Evolutionary conservation across 2,113 vertebrate genomes (phyloP).

Genomic region (Oryzias melastigma): DNA sequence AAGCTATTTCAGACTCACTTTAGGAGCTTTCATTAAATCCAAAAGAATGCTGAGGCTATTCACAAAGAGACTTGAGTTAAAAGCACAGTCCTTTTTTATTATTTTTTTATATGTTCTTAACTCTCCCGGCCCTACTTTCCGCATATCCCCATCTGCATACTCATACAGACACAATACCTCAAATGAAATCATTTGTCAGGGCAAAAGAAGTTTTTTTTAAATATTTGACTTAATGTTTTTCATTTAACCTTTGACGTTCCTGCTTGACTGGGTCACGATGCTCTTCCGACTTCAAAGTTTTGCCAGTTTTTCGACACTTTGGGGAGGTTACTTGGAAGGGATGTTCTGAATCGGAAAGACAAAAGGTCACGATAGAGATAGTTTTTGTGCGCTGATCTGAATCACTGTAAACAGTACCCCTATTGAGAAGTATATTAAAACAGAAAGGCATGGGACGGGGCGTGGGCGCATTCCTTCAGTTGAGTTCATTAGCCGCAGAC

Average conservation of each 20-base stretch:
- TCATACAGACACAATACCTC: conserved; percentile 55
- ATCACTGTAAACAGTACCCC: conserved; percentile 55
- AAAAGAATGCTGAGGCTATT: conserved; percentile 71
- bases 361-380: too few species aligned
- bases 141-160: conserved; percentile 28
- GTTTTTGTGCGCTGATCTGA: conserved; percentile 15
- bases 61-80: conserved; percentile 57
- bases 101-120: conserved; percentile 50
- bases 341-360: too few species aligned
- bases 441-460: conserved; percentile 40
- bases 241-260: conserved; percentile 26
- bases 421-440: conserved; percentile 60
- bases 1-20: conserved; percentile 74
- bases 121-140: conserved; percentile 20
- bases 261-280: conserved; percentile 40
- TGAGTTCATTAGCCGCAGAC: conserved; percentile 65
- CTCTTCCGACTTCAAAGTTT: conserved; percentile 37
- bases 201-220: conserved; percentile 44
- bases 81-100: conserved; percentile 25
- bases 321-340: conserved; percentile 9
- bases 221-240: conserved; percentile 25
- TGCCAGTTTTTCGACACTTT: conserved; percentile 11
- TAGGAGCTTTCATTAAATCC: conserved; percentile 76
- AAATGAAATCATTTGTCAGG: conserved; percentile 54
- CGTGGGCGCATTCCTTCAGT: conserved; percentile 44